Percentiles rank a stretch among this genome's conserved stretches.
Conservation (phyloP, 2,888 invertebrate species). For the Flabesymbios commensalis region DNA sequence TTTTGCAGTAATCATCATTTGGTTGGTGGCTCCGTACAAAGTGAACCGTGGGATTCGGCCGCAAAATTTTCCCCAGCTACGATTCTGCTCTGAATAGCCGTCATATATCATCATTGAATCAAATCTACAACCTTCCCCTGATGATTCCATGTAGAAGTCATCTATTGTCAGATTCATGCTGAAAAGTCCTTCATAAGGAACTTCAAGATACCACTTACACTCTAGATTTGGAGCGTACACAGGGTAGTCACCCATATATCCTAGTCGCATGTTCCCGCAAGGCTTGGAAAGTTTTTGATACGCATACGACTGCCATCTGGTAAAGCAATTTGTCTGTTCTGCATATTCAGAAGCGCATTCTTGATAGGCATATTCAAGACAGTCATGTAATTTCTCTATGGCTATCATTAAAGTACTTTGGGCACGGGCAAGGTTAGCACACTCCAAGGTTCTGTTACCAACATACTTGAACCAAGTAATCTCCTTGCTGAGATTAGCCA, state of each 20-base stretch:
- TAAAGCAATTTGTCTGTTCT: constrained; percentile 3
- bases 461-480: constrained; percentile 22
- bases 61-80: constrained; percentile 6
- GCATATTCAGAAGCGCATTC: constrained; percentile 14
- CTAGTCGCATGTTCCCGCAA: constrained; percentile 8
- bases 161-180: constrained; percentile 21
- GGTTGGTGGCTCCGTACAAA: constrained; percentile 3
- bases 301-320: not conserved
- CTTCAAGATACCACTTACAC: constrained; percentile 18
- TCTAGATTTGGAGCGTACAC: not conserved
- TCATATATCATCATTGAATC: constrained; percentile 10
- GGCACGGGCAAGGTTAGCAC: constrained; percentile 8
- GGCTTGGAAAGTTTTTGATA: no score
- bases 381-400: constrained; percentile 17
- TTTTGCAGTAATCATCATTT: constrained; percentile 10
- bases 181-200: constrained; percentile 20
- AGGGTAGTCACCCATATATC: not conserved
- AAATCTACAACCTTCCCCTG: constrained; percentile 9
- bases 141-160: constrained; percentile 19
- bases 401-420: constrained; percentile 17
- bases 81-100: not conserved
- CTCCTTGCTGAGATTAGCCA: constrained; percentile 13
- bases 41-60: constrained; percentile 11
- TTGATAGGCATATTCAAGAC: constrained; percentile 10
- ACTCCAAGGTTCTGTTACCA: constrained; percentile 14